phyloP scores from a whole-genome alignment of 1,140 invertebrate genomes.

The Anastatus disparis region DNA sequence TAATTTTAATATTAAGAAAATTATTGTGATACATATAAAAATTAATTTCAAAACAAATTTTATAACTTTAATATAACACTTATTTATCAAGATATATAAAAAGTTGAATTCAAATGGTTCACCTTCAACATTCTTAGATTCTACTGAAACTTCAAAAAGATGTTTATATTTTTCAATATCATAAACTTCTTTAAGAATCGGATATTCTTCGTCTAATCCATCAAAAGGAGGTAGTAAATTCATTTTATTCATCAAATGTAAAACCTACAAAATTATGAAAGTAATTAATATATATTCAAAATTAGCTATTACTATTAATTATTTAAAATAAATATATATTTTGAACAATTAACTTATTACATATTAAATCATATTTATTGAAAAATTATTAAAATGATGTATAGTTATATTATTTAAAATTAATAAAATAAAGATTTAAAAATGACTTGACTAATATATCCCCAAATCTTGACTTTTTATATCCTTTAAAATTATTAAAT shows the following conservation, averaged over 20 bases:
- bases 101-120: too few relatives aligned
- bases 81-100: too few relatives aligned
- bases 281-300: not conserved
- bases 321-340: too few relatives aligned
- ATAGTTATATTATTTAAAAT: not conserved
- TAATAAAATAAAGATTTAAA: not conserved
- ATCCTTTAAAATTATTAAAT: not conserved
- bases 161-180: constrained; percentile 59
- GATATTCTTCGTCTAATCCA: constrained; percentile 63
- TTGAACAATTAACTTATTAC: too few relatives aligned
- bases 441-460: too few relatives aligned
- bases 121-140: constrained; percentile 53
- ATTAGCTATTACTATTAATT: not conserved
- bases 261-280: constrained; percentile 67
- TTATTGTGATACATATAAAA: too few relatives aligned
- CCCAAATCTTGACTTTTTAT: not conserved
- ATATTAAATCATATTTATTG: not conserved
- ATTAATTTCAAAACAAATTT: too few relatives aligned
- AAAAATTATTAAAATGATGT: not conserved
- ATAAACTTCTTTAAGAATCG: constrained; percentile 57
- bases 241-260: constrained; percentile 97
- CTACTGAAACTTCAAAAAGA: constrained; percentile 60
- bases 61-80: too few relatives aligned
- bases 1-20: too few relatives aligned
- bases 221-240: constrained; percentile 89